Percentiles rank a stretch among this genome's conserved stretches.
phyloP scores from a whole-genome alignment of 2,113 vertebrate genomes.

The Panurus biarmicus region DNA sequence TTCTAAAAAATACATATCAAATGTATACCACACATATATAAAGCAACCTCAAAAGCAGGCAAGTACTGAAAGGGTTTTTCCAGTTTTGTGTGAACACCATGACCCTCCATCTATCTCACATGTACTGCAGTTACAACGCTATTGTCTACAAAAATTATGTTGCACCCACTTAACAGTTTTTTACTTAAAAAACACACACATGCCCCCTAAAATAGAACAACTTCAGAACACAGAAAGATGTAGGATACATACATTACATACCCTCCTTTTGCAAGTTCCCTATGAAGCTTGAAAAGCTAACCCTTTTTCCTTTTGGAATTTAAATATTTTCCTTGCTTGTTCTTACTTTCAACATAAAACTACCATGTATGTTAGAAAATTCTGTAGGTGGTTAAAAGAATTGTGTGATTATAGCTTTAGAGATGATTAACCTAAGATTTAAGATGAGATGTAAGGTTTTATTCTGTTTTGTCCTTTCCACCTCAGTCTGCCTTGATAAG shows the following conservation, averaged over 20 bases:
- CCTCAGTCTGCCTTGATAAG: not conserved
- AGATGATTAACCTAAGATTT: not conserved
- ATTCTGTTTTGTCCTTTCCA: not conserved
- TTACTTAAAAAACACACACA: not conserved
- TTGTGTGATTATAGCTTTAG: not conserved
- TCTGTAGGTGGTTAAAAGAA: not conserved
- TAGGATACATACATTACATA: not conserved
- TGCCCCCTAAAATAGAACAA: accelerated
- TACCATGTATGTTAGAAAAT: not conserved
- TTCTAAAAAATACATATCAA: not conserved
- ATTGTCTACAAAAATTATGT: not conserved
- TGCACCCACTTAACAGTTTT: not conserved
- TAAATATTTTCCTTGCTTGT: not conserved
- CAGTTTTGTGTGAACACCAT: not conserved
- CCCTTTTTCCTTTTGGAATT: not conserved
- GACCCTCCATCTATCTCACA: not conserved
- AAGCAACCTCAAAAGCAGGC: not conserved
- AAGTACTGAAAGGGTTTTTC: not conserved
- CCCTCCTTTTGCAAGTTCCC: not conserved
- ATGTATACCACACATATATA: accelerated
- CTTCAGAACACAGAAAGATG: not conserved
- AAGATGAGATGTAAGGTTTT: not conserved
- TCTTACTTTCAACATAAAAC: not conserved
- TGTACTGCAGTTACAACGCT: not conserved
- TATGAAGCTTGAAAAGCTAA: not conserved